These are phyloP conservation scores for Dasyurus viverrinus DNA, from an alignment of 2,113 vertebrate genomes.

Conservation along the genomic window DNA sequence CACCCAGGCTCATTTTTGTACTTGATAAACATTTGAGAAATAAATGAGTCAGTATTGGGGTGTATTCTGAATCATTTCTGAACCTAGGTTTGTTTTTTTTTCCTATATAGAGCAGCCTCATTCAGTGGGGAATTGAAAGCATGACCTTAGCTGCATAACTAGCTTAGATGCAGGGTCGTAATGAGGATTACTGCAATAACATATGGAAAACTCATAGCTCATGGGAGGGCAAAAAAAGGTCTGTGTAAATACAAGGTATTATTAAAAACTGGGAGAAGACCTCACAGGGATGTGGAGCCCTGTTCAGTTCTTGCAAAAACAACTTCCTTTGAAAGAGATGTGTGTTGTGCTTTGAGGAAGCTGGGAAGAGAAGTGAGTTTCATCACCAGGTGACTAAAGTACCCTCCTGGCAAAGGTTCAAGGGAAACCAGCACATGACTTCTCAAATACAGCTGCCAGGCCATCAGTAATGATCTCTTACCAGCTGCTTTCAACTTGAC, in stretches of 20 bases:
- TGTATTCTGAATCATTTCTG: not conserved
- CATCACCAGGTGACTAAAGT: conserved; percentile 64
- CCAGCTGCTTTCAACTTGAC: not conserved
- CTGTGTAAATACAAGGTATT: conserved; percentile 70
- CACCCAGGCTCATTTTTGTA: not conserved
- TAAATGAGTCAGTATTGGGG: not conserved
- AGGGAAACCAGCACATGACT: not conserved
- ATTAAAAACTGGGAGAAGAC: conserved; percentile 67
- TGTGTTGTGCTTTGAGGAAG: conserved; percentile 60
- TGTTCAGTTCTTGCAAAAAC: conserved; percentile 45
- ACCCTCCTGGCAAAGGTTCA: conserved; percentile 56
- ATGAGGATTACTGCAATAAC: conserved; percentile 64
- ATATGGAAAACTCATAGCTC: conserved; percentile 66
- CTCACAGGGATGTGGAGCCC: conserved; percentile 55
- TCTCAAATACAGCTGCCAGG: conserved; percentile 2
- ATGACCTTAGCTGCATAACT: conserved; percentile 59
- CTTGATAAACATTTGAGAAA: conserved; percentile 11
- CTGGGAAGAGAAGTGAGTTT: conserved; percentile 48
- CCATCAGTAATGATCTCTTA: not conserved
- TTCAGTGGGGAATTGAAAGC: conserved; percentile 32
- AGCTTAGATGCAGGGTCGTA: conserved; percentile 26
- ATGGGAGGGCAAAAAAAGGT: conserved; percentile 59
- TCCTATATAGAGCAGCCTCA: not conserved
- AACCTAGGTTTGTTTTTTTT: not conserved
- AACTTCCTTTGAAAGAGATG: not conserved